Evolutionary conservation across 2,797 vertebrate species (phyloP), one percentile per base, ranked within the genome.

Genomic region (Cossypha niveicapilla): DNA sequence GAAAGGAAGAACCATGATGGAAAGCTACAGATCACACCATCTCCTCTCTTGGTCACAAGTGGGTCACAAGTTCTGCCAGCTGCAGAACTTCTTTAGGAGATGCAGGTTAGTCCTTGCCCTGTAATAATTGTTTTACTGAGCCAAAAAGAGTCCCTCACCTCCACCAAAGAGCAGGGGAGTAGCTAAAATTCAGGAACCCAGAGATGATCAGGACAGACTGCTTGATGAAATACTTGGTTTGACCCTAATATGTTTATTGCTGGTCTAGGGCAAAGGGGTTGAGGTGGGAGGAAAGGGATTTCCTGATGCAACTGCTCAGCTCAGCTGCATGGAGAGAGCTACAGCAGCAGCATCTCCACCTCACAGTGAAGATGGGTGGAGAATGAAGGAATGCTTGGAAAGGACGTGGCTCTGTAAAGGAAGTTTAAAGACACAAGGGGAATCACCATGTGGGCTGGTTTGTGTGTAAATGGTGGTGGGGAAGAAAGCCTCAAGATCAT

Each of bases 331-430:
- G 13, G 47, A 27, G 22, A 65, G 17, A 21, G 12, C 42, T 39
- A 5, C 32, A 28, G 62, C 34, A 41, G 42, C 2, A 3, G 19
- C 51, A 24, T 22, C 50, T 79, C 51, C 37, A 37, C n/a, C 62
- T 51, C 1, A 0, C 1, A 11, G 7, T 27, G 39, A 54, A 44
- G 30, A 41, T 17, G 11, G 37, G 8, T 42, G 17, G 65, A 62
- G 58, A 63, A 12, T 24, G 65, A 66, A 51, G 57, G 18, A 35
- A 3, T 48, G 25, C 47, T 37, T 37, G 28, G n/a, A 48, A 73
- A 66, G 19, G 51, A 45, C 0, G 0, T 47, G 18, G 7, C 5
- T 47, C 30, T 84, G 9, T 62, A 35, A 72, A 62, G 19, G n/a
- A 10, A 8, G 1, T 34, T 83, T 70, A 18, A 72, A 63, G 73